Percentiles rank a stretch among this genome's conserved stretches.
These are phyloP conservation scores for Hydrozoanthus tunicans DNA, from an alignment of 64 coral and sea anemone genomes.

Conservation along the genomic window DNA sequence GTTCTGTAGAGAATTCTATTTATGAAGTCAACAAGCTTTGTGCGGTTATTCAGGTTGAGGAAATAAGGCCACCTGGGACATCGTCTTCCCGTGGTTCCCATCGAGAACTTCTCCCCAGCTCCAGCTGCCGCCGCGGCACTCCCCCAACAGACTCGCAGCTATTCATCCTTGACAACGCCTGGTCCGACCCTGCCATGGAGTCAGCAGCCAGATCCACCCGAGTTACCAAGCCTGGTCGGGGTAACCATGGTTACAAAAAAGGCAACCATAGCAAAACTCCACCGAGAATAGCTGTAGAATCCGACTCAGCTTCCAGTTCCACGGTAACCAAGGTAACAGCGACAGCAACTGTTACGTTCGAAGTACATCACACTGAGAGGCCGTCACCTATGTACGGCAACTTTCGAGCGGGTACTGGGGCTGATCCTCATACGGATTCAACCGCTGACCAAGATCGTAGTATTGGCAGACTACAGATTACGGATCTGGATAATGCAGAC, in stretches of 20 bases:
- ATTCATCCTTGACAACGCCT: slow-evolving; percentile 64
- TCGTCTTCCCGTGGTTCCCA: slow-evolving; percentile 75
- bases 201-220: slow-evolving; percentile 6
- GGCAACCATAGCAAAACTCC: slow-evolving; percentile 45
- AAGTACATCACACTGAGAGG: slow-evolving; percentile 67
- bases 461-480: slow-evolving; percentile 60
- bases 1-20: not conserved
- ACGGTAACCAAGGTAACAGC: slow-evolving; percentile 86
- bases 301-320: slow-evolving; percentile 85
- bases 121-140: slow-evolving; percentile 63
- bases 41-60: slow-evolving; percentile 64
- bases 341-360: slow-evolving; percentile 88
- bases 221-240: slow-evolving; percentile 4
- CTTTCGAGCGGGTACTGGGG: slow-evolving; percentile 20
- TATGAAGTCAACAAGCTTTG: not conserved
- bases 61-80: slow-evolving; percentile 64
- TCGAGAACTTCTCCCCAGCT: slow-evolving; percentile 74
- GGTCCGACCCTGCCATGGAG: slow-evolving; percentile 32
- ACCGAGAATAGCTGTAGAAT: slow-evolving; percentile 59
- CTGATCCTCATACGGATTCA: slow-evolving; percentile 28
- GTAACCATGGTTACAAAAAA: slow-evolving; percentile 49
- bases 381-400: slow-evolving; percentile 34
- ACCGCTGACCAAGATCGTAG: slow-evolving; percentile 54
- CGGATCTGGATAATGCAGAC: slow-evolving; percentile 15
- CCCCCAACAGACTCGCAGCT: slow-evolving; percentile 80